phyloP scores from a whole-genome alignment of 2,113 vertebrate species.

The Origma solitaria region DNA sequence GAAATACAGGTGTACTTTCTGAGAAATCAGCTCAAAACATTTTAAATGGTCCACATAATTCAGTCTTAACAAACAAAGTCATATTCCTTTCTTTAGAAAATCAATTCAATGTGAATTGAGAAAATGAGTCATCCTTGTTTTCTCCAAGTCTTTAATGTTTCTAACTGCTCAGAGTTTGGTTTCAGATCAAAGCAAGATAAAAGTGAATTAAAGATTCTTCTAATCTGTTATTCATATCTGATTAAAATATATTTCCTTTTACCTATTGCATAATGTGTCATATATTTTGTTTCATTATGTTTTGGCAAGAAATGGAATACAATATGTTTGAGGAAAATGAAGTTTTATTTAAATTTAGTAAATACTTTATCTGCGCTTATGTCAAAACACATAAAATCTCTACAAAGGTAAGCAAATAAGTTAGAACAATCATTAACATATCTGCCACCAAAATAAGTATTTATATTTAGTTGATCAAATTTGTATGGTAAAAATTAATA shows the following conservation, averaged over 20 bases:
- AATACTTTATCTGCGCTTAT: not conserved
- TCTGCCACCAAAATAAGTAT: not conserved
- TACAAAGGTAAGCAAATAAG: not conserved
- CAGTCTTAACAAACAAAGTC: not conserved
- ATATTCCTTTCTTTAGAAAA: not conserved
- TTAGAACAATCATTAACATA: not conserved
- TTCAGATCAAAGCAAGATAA: slow-evolving; percentile 26
- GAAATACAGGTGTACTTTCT: not conserved
- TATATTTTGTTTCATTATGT: not conserved
- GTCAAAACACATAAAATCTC: not conserved
- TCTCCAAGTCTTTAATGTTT: not conserved
- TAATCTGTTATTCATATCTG: slow-evolving; percentile 10
- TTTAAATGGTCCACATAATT: not conserved
- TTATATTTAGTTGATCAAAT: not conserved
- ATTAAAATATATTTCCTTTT: slow-evolving; percentile 15
- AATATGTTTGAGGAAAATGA: not conserved
- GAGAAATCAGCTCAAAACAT: not conserved
- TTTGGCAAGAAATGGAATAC: not conserved
- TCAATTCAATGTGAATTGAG: not conserved
- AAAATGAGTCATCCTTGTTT: not conserved
- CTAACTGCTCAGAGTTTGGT: not conserved
- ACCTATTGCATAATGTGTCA: not conserved
- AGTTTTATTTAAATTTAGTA: not conserved
- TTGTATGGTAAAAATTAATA: not conserved
- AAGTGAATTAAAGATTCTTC: slow-evolving; percentile 42